Evolutionary conservation across 1,140 invertebrate species (phyloP).

Genomic region (Ceratina calcarata): DNA sequence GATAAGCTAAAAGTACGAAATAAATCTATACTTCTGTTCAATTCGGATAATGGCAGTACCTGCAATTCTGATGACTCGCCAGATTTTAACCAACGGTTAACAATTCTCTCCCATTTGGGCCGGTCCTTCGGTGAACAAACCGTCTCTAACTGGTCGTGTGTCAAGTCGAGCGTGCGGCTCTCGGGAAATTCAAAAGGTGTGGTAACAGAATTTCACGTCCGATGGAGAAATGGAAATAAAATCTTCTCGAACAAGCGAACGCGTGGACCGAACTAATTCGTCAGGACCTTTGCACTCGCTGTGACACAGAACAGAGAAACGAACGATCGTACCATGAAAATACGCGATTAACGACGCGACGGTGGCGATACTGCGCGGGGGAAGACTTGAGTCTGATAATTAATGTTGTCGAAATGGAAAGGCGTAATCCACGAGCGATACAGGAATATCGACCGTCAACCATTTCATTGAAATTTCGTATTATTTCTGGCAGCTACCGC

Average conservation of each 20-base stretch:
- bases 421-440: background rate
- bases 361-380: background rate
- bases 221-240: constrained; percentile 30
- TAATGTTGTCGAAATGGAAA: background rate
- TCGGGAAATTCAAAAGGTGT: background rate
- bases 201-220: constrained; percentile 25
- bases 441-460: constrained; percentile 8
- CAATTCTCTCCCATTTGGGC: too few species aligned
- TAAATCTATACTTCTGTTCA: too few species aligned
- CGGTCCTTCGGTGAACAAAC: constrained; percentile 9
- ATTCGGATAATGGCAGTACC: too few species aligned
- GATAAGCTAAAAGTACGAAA: too few species aligned
- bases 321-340: background rate
- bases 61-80: too few species aligned
- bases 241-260: background rate
- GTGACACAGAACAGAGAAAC: background rate
- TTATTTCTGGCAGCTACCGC: background rate
- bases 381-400: background rate
- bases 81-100: too few species aligned
- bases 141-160: background rate
- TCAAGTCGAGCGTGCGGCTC: constrained; percentile 40
- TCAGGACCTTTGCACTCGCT: background rate
- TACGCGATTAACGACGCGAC: background rate
- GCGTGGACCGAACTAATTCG: background rate
- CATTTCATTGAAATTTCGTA: background rate